phyloP scores from a whole-genome alignment of 1,140 invertebrate genomes.

The Aphelenchoides avenae region DNA sequence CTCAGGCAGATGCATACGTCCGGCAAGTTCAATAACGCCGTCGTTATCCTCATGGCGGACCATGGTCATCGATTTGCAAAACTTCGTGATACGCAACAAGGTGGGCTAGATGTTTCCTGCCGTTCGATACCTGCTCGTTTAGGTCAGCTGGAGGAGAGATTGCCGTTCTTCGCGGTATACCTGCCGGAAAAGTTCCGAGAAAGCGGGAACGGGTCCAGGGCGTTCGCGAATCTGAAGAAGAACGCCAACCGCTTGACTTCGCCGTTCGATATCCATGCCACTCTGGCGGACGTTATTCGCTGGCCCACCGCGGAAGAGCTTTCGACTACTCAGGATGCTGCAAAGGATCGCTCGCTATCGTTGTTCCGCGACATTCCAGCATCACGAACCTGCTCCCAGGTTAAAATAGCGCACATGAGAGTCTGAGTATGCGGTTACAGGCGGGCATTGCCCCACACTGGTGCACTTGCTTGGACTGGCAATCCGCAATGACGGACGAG shows the following conservation, averaged over 20 bases:
- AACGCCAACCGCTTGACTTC: conserved; percentile 72
- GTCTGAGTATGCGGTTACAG: too few species aligned
- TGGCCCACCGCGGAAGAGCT: too few species aligned
- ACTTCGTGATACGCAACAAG: conserved; percentile 74
- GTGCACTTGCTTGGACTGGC: conserved; percentile 83
- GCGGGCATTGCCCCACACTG: conserved; percentile 86
- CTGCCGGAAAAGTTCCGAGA: conserved; percentile 70
- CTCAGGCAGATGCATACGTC: conserved; percentile 37
- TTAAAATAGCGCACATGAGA: too few species aligned
- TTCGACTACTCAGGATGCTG: too few species aligned
- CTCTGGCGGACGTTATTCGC: conserved; percentile 52
- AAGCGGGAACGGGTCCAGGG: conserved; percentile 40
- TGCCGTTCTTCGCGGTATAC: conserved; percentile 76
- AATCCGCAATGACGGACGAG: conserved; percentile 63
- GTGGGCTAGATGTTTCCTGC: too few species aligned
- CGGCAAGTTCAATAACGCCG: conserved; percentile 71
- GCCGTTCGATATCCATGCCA: conserved; percentile 72
- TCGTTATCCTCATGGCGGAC: conserved; percentile 64
- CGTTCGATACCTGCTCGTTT: too few species aligned
- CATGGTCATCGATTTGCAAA: conserved; percentile 67
- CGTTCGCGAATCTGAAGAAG: conserved; percentile 65
- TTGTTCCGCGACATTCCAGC: conserved; percentile 60
- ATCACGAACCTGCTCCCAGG: conserved; percentile 58
- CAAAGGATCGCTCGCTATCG: conserved; percentile 58
- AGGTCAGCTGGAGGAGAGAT: conserved; percentile 71